Evolutionary conservation across 2,113 vertebrate genomes (phyloP), one percentile per base, ranked within the genome.

Genomic region (Phrynosoma platyrhinos): DNA sequence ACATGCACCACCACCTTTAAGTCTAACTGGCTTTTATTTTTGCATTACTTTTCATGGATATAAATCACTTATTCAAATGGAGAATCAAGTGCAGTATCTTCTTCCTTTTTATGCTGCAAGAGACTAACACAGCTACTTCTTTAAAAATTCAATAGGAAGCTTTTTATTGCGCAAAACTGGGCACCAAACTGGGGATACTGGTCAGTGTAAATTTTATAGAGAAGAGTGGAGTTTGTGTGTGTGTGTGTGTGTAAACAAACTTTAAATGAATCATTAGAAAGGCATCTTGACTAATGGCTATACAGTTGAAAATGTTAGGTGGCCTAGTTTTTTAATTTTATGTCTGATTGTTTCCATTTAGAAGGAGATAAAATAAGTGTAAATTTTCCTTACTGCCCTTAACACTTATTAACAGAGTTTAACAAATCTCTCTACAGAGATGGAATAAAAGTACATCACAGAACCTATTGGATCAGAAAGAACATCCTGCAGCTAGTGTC

Each of bases 111-210:
- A 62, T 62, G 58, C 13, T 62, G 58, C 58, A 62, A 62, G 58
- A 62, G 58, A 58, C 55, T 58, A 58, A 4, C 47, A 47, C 14
- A 2, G 4, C 18, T 62, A 18, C 18, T 62, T 62, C 13, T 62
- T 62, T 16, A n/a, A 79, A 62, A 62, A 16, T 3, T 16, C 18
- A 62, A 3, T 68, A 71, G 40, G 66, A 71, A 72, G 47, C 23
- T 25, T 88, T 78, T 83, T 30, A 83, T 77, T 77, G 27, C 42
- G n/a, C 52, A 74, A 47, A 88, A 55, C 69, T 10, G 9, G 52
- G 69, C 47, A 83, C 2, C 53, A 66, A 36, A 83, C 23, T 77
- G 47, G 30, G 25, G 78, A n/a, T 25, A 78, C 23, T 4, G 9
- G 69, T 23, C 62, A 52, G 30, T 62, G 9, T n/a, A 58, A 25